A percentile compares a stretch with the other conserved stretches of the same genome.
Conservation (phyloP, 2,888 invertebrate genomes). For the Scaptomyza reducta region DNA sequence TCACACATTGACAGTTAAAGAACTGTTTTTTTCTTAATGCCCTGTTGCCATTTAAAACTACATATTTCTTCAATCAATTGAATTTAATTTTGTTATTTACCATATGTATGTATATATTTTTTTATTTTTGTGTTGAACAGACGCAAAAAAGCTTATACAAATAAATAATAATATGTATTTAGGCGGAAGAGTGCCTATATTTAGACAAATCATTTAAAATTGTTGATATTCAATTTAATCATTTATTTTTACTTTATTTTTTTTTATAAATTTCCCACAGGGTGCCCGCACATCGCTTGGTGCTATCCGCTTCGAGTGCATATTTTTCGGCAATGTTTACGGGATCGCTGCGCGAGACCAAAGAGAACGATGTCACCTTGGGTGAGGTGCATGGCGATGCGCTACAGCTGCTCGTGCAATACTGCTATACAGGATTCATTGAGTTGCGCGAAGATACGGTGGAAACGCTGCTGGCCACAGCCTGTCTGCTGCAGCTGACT, state of each 20-base stretch:
- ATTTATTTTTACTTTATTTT: too few relatives aligned
- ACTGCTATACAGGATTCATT: conserved; percentile 92
- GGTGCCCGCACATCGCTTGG: conserved; percentile 93
- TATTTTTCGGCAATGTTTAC: conserved; percentile 99
- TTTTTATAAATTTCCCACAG: conserved; percentile 77
- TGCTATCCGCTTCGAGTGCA: conserved; percentile 95
- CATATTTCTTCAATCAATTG: not conserved
- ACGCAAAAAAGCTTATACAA: too few relatives aligned
- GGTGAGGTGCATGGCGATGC: conserved; percentile 94
- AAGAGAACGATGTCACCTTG: conserved; percentile 92
- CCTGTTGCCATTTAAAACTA: not conserved
- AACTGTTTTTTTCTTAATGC: not conserved
- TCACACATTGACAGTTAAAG: not conserved
- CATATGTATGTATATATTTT: not conserved
- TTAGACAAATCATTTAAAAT: too few relatives aligned
- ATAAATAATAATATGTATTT: too few relatives aligned
- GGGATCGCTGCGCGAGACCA: conserved; percentile 92
- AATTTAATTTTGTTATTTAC: not conserved
- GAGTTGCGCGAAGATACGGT: conserved; percentile 96
- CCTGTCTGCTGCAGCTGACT: conserved; percentile 93
- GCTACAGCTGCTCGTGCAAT: conserved; percentile 92
- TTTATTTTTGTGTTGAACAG: too few relatives aligned
- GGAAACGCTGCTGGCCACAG: conserved; percentile 93
- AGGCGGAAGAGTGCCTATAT: too few relatives aligned
- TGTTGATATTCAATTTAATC: too few relatives aligned